Conservation (phyloP, 2,888 invertebrate species). For the Serripes groenlandicus region DNA sequence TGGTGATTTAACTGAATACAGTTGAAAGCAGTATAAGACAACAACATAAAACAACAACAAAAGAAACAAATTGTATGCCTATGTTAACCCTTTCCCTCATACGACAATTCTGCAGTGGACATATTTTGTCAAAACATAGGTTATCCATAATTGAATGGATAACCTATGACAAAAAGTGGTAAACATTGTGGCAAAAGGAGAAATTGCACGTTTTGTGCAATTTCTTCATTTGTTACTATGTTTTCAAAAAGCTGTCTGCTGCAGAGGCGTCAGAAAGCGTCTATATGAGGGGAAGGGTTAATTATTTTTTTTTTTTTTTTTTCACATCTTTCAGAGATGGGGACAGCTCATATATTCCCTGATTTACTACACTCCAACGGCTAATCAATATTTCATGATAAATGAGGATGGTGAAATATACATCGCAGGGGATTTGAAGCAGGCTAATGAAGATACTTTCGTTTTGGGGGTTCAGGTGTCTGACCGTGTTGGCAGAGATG, state of each 20-base stretch:
- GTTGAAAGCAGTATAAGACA: too few relatives aligned
- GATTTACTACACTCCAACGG: conserved; percentile 25
- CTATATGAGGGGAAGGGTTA: not conserved
- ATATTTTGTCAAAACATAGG: too few relatives aligned
- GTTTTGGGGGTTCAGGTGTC: conserved; percentile 56
- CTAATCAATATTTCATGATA: conserved; percentile 15
- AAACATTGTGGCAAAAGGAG: not conserved
- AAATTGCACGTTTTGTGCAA: not conserved
- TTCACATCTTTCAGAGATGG: conserved; percentile 16
- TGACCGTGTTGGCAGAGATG: conserved; percentile 62
- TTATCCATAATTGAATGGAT: too few relatives aligned
- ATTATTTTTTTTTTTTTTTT: not conserved
- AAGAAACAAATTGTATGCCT: too few relatives aligned
- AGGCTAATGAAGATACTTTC: conserved; percentile 45
- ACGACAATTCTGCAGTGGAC: too few relatives aligned
- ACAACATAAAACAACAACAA: too few relatives aligned
- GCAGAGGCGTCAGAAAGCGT: not conserved
- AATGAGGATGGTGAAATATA: conserved; percentile 35
- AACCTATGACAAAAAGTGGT: not conserved
- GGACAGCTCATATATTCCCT: conserved; percentile 29
- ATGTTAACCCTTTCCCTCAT: too few relatives aligned
- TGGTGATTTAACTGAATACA: too few relatives aligned
- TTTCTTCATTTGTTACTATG: not conserved
- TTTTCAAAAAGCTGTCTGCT: not conserved
- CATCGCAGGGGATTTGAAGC: conserved; percentile 38